Conservation (phyloP, 2,888 invertebrate species). For the Drosophila tanythrix region DNA sequence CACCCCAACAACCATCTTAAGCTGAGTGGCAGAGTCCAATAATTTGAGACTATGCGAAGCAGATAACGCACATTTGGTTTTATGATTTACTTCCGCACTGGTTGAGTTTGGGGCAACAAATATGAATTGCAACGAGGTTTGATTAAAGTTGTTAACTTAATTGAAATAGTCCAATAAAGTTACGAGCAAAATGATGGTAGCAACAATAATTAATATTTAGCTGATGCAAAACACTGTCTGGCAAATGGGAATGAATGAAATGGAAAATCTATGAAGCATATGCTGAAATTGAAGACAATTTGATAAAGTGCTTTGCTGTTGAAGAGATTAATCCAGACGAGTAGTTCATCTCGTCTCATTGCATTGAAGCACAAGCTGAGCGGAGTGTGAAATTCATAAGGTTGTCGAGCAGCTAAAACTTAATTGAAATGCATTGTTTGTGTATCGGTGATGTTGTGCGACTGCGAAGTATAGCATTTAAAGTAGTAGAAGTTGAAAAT, state of each 20-base stretch:
- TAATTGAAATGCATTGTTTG: slow-evolving; percentile 40
- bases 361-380: background rate
- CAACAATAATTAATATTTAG: no score
- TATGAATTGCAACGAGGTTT: slow-evolving; percentile 6
- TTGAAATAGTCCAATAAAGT: background rate
- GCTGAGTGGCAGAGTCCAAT: slow-evolving; percentile 38
- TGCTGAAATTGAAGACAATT: background rate
- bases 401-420: slow-evolving; percentile 2
- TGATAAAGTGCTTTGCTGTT: background rate
- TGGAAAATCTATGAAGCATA: background rate
- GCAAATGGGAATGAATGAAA: background rate
- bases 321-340: background rate
- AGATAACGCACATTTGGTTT: slow-evolving; percentile 34
- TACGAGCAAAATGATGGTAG: background rate
- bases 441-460: background rate
- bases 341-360: no score
- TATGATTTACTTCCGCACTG: slow-evolving; percentile 7
- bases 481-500: slow-evolving; percentile 19
- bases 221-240: no score
- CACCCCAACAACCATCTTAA: background rate
- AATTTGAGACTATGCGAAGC: slow-evolving; percentile 32
- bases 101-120: background rate
- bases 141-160: slow-evolving; percentile 8
- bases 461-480: background rate
- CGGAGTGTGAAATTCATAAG: background rate